Evolutionary conservation across 2,797 vertebrate genomes (phyloP).

Genomic region (Tenualosa ilisha): DNA sequence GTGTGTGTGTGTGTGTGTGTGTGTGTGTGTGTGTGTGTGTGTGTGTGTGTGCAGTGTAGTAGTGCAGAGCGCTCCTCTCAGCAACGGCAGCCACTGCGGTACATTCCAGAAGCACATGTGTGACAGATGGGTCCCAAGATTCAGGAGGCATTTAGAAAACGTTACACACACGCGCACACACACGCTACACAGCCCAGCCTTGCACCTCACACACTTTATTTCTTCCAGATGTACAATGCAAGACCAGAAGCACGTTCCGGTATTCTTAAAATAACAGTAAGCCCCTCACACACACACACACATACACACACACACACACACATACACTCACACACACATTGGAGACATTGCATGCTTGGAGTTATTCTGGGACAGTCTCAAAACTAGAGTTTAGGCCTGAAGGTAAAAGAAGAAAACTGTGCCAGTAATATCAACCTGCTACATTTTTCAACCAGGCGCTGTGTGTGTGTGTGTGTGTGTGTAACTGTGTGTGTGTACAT

Average conservation of each 20-base stretch:
- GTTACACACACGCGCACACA: too few species aligned
- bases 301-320: slow-evolving; percentile 5
- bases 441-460: neutral
- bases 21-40: too few species aligned
- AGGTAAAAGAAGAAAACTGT: neutral
- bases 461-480: slow-evolving; percentile 9
- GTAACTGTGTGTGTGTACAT: neutral
- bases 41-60: neutral
- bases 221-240: neutral
- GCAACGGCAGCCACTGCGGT: neutral
- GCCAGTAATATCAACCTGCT: neutral
- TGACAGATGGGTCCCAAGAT: neutral
- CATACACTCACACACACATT: neutral
- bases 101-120: neutral
- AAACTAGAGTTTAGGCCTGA: neutral
- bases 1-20: too few species aligned
- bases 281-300: neutral
- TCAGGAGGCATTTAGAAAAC: neutral
- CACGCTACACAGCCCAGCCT: neutral
- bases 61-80: neutral
- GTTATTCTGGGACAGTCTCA: neutral
- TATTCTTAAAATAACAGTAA: slow-evolving; percentile 10
- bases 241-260: neutral
- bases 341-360: neutral
- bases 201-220: neutral